Conservation (phyloP, 2,888 invertebrate species). For the Eustalomyia histrio region DNA sequence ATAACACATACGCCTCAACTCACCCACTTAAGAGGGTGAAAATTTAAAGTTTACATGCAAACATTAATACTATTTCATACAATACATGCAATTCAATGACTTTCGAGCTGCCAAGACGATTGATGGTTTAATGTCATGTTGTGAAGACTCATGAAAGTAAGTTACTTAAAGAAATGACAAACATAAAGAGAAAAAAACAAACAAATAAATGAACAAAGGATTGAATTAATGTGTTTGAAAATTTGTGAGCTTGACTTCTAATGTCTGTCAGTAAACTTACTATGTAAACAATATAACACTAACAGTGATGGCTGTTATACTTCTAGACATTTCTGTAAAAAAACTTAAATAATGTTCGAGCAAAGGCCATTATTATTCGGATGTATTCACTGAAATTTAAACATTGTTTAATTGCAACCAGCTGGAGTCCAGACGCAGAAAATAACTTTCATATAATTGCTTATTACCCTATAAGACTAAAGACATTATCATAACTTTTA, state of each 20-base stretch:
- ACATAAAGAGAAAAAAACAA: not conserved
- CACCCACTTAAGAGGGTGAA: conserved; percentile 7
- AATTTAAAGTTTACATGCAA: conserved; percentile 47
- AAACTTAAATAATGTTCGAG: conserved; percentile 17
- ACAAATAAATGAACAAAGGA: not conserved
- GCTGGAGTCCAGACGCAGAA: not conserved
- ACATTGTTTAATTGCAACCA: conserved; percentile 19
- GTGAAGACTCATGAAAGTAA: conserved; percentile 33
- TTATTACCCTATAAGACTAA: too few relatives aligned
- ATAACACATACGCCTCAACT: not conserved
- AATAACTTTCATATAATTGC: too few relatives aligned
- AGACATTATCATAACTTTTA: too few relatives aligned
- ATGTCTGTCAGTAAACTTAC: too few relatives aligned
- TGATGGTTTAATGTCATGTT: conserved; percentile 69
- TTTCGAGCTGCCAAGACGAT: conserved; percentile 65
- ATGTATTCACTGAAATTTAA: conserved; percentile 7
- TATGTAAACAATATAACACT: too few relatives aligned
- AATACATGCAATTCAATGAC: conserved; percentile 37
- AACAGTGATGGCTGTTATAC: too few relatives aligned
- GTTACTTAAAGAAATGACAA: conserved; percentile 26
- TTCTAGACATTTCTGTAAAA: conserved; percentile 14
- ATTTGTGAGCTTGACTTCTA: too few relatives aligned
- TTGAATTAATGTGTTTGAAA: conserved; percentile 5
- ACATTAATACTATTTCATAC: conserved; percentile 21
- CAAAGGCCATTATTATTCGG: conserved; percentile 27